phyloP scores from a whole-genome alignment of 1,140 invertebrate species.

The Drosophila melanogaster region Release_6_plus_ISO1_MT NC_004354.4:21974501-21975000 shows the following conservation, averaged over 20 bases:
- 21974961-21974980: conserved; percentile 20
- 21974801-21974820: conserved; percentile 27
- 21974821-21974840: conserved; percentile 30
- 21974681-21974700: conserved; percentile 18
- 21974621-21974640: neutral
- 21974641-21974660: neutral
- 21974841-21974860: conserved; percentile 1
- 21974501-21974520: neutral
- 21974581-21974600: conserved; percentile 1
- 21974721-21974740: conserved; percentile 46
- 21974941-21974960: conserved; percentile 20
- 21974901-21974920: conserved; percentile 14
- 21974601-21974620: neutral
- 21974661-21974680: conserved; percentile 1
- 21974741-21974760: conserved; percentile 38
- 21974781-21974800: conserved; percentile 39
- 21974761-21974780: conserved; percentile 43
- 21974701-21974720: conserved; percentile 39
- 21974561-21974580: conserved; percentile 6
- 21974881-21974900: conserved; percentile 15
- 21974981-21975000: conserved; percentile 21
- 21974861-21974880: conserved; percentile 37
- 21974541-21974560: conserved; percentile 2
- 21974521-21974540: neutral
- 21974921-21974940: conserved; percentile 31